These are phyloP conservation scores for Chunga burmeisteri DNA, from an alignment of 2,113 vertebrate species.

Conservation along the genomic window DNA sequence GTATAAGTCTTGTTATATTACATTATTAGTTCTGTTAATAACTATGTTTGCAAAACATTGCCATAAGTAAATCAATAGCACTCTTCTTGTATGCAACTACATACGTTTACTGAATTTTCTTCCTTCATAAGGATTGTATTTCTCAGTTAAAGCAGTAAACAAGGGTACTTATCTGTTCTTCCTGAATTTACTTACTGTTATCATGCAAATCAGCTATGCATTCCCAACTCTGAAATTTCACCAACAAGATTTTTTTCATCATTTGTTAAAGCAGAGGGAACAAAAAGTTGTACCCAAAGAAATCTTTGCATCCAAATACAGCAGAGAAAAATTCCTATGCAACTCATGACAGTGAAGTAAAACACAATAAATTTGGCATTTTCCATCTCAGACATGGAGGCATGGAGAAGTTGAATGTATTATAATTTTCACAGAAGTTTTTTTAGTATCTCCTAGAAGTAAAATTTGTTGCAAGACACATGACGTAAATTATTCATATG, in stretches of 20 bases:
- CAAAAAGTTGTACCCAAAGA: neutral
- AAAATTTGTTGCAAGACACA: neutral
- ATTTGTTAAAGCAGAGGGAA: neutral
- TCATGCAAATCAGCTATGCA: neutral
- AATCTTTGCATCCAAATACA: neutral
- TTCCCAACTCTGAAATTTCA: neutral
- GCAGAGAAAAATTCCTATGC: neutral
- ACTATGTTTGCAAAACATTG: neutral
- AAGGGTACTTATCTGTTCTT: neutral
- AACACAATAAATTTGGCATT: neutral
- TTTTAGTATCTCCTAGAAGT: neutral
- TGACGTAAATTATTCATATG: neutral
- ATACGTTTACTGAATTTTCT: neutral
- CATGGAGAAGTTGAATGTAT: neutral
- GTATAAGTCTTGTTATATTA: neutral
- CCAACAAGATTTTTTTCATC: neutral
- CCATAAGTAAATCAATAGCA: neutral
- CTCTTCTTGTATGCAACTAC: neutral
- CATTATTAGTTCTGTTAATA: neutral
- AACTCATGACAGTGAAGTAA: neutral
- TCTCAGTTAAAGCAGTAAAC: neutral
- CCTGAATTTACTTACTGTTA: neutral
- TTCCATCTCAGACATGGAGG: neutral
- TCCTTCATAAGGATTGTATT: neutral
- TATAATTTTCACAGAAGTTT: neutral